Base-by-base conservation (phyloP, 2,888 invertebrate genomes). In the Chaetogeoica ovagalla region DNA sequence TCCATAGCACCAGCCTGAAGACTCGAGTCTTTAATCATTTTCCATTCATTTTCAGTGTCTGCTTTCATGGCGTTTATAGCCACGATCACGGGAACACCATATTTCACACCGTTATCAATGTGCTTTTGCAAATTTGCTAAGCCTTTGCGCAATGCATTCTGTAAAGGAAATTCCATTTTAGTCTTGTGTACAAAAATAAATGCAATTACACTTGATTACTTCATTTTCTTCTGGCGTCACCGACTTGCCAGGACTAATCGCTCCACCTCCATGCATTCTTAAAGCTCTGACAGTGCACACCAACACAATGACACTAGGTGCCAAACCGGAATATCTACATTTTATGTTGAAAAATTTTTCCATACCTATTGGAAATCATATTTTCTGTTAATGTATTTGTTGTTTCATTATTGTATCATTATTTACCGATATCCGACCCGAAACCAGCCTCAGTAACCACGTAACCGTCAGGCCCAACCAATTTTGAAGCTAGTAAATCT, bases 181-280 rank as follows among this genome's bases (percentile, higher is more conserved):
- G 30, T 21, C 8, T 62, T 76, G 11, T 19, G 19, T 3, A 75
- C n/a, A 48, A 59, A 39, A 48, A 48, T 13, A 48, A 48, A 30
- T 55, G 5, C 15, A 70, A 73, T 17, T 21, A 48, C 8, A 62
- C 17, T 21, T 4, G 37, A 83, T 83, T 83, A 86, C 87, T 84
- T 89, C 89, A 0, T 90, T 88, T 85, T 99, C 99, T 84, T 93
- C 95, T 63, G 91, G 89, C 82, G 94, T 91, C 1, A 98, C 88
- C 0, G 95, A 93, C n/a, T 91, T 87, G 2, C 97, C 97, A 3
- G 95, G 91, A 0, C 91, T 90, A 15, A 98, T 97, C 0, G 92
- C 96, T 0, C 98, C 99, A 69, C 98, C 98, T 48, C 99, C 99
- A 87, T 99, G 99, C 96, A 98, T 97, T 89, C 99, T 99, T 77